Conservation (phyloP, 2,113 vertebrate species). For the Percopsis transmontana region DNA sequence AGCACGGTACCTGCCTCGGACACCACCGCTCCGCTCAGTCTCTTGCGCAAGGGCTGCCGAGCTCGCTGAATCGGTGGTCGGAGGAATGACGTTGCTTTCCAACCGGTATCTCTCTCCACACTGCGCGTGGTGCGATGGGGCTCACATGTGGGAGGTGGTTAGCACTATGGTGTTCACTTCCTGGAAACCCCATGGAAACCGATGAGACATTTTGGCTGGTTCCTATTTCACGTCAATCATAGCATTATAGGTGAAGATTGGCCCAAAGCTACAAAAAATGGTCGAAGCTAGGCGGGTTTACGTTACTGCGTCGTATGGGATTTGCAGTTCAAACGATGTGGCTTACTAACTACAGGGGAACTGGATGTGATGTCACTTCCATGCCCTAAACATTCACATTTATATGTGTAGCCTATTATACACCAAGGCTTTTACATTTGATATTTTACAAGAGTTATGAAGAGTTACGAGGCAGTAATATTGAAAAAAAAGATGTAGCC, state of each 20-base stretch:
- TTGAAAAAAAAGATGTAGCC: too few relatives aligned
- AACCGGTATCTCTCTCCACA: conserved; percentile 69
- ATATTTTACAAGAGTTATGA: too few relatives aligned
- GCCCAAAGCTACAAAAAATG: neutral
- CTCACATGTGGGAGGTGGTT: conserved; percentile 78
- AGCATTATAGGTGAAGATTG: conserved; percentile 32
- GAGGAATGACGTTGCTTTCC: conserved; percentile 74
- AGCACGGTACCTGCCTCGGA: conserved; percentile 72
- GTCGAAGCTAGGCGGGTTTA: neutral
- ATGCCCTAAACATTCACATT: neutral
- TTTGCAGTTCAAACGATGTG: conserved; percentile 31
- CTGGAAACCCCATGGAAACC: conserved; percentile 77
- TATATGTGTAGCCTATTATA: too few relatives aligned
- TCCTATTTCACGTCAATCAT: conserved; percentile 36
- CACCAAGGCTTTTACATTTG: too few relatives aligned
- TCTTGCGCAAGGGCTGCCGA: conserved; percentile 43
- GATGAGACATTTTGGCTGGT: conserved; percentile 7
- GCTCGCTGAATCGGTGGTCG: conserved; percentile 64
- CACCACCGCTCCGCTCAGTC: conserved; percentile 74
- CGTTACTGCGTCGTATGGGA: conserved; percentile 19
- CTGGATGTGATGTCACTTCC: neutral
- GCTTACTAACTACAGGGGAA: neutral
- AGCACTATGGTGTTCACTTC: conserved; percentile 67
- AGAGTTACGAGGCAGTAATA: too few relatives aligned
- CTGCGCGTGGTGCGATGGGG: conserved; percentile 73